Base-by-base conservation (phyloP, 1,140 invertebrate species). In the Chrysomallon squamiferum region DNA sequence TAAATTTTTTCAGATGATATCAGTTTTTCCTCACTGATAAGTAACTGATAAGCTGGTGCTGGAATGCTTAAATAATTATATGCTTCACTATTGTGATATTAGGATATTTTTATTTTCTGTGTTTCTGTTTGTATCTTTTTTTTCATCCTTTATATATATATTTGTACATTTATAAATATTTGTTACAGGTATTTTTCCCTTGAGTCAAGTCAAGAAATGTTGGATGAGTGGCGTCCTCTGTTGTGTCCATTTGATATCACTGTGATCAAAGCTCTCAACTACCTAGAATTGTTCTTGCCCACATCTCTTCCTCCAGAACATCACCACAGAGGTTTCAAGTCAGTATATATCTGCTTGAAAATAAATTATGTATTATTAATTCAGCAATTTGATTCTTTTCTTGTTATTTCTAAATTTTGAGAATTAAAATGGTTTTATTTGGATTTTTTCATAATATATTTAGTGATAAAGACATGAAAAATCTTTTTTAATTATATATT, bases 151-250 rank as follows among this genome's bases (percentile, higher is more conserved):
- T n/a, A 38, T 35, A 4, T 59, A 41, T 38, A 38, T 15, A 38
- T 15, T 38, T 38, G 5, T 38, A 38, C 5, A 38, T 38, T 15
- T 7, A 7, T 18, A 18, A 15, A 43, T 32, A 45, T 68, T 50
- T 38, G 22, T 77, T 82, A 45, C 78, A 93, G 90, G 41, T 95
- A 93, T 84, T 95, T 95, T 77, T 87, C 90, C 5, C 75, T 89
- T 22, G 83, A 85, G 22, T 90, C 94, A 1, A 96, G 94, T 0
- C 89, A 91, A 84, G 95, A 97, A 86, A 95, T 98, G 75, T 82
- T 97, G 61, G 92, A 93, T 69, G 91, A 94, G 84, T 89, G 93
- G 75, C 87, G 92, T 59, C 94, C 95, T 18, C 86, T 88, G 62
- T 76, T 95, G 73, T 92, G 91, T 85, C 90, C 93, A 62, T 88